A percentile compares a stretch with the other conserved stretches of the same genome.
Evolutionary conservation across 2,888 invertebrate species (phyloP).

Genomic region (Pristionchus japonicus): DNA sequence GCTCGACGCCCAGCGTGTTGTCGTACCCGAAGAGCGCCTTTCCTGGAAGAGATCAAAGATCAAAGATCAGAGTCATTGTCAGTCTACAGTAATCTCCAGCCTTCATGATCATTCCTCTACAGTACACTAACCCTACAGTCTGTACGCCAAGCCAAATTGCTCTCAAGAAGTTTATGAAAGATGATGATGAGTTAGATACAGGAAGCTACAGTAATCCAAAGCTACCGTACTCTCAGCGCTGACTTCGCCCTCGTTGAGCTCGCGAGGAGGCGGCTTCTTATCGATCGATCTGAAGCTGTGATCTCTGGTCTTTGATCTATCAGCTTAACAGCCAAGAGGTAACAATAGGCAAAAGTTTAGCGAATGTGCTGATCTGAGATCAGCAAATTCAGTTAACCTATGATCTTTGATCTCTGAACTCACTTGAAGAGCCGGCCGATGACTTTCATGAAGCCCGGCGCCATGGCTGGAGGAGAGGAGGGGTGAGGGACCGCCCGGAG

Average conservation of each 20-base stretch:
- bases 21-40: conserved; percentile 37
- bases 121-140: too few relatives aligned
- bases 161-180: too few relatives aligned
- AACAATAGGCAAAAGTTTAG: too few relatives aligned
- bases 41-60: conserved; percentile 14
- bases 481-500: background rate
- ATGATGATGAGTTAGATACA: too few relatives aligned
- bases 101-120: too few relatives aligned
- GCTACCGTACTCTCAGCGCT: conserved; percentile 1
- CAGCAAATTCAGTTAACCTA: too few relatives aligned
- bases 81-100: too few relatives aligned
- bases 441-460: conserved; percentile 11
- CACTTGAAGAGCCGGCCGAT: conserved; percentile 30
- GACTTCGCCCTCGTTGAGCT: conserved; percentile 30
- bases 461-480: background rate
- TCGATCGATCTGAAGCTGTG: background rate
- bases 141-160: too few relatives aligned
- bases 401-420: conserved; percentile 8
- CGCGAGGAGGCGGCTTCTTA: background rate
- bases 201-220: background rate
- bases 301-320: too few relatives aligned
- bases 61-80: background rate
- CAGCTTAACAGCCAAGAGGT: too few relatives aligned
- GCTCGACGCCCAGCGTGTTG: background rate
- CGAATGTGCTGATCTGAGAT: too few relatives aligned